Percentiles rank a stretch among this genome's conserved stretches.
These are phyloP conservation scores for Lipotes vexillifer DNA, from an alignment of 2,113 vertebrate genomes.

Conservation along the genomic window DNA sequence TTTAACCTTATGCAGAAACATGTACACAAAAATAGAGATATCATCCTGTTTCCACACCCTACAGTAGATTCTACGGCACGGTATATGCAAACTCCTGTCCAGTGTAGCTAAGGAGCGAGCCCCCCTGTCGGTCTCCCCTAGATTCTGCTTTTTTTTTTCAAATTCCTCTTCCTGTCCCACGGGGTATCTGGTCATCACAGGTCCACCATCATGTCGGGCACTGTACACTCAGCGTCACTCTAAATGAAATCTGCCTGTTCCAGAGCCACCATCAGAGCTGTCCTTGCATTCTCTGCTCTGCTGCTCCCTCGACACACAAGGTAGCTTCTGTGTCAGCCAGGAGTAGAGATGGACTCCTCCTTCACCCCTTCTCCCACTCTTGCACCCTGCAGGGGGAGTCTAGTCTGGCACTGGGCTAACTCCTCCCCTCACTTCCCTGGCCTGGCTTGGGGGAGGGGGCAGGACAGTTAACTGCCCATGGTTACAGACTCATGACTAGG, in stretches of 20 bases:
- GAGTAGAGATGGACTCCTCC: not conserved
- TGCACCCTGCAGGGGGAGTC: not conserved
- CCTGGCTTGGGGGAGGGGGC: not conserved
- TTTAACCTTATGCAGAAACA: not conserved
- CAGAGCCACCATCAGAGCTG: not conserved
- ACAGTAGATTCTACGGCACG: not conserved
- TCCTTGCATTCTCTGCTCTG: not conserved
- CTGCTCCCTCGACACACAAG: fast-evolving
- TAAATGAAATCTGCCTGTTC: not conserved
- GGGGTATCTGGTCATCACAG: not conserved
- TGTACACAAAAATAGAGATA: not conserved
- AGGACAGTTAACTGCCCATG: not conserved
- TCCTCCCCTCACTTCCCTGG: not conserved
- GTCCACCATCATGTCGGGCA: too few relatives aligned
- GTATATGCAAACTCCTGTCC: too few relatives aligned
- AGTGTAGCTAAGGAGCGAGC: not conserved
- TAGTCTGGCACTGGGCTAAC: too few relatives aligned
- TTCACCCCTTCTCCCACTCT: not conserved
- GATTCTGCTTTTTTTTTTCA: not conserved
- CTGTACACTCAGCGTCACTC: not conserved
- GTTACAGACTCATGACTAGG: not conserved
- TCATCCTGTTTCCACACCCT: not conserved
- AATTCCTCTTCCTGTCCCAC: not conserved
- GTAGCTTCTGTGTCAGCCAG: not conserved
- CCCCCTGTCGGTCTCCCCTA: too few relatives aligned